Evolutionary conservation across 2,888 invertebrate genomes (phyloP), one percentile per base, ranked within the genome.

Genomic region (Anorthoa munda): DNA sequence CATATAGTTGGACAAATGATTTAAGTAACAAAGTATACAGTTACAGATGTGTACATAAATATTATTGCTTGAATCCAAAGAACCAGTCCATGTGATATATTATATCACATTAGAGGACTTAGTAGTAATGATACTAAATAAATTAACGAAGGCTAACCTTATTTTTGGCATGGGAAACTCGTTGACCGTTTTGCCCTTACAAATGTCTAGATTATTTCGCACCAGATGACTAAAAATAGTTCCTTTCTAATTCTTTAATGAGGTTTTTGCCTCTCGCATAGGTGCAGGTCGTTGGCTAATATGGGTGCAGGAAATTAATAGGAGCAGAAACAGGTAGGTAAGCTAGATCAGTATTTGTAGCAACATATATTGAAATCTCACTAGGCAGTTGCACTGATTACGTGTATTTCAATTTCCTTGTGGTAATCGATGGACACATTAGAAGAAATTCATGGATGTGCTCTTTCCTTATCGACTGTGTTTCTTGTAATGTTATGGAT

Each of bases 221-320:
- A 58, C 59, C 75, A 77, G 72, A 72, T 66, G 68, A 50, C 46
- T 82, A 82, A 86, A 85, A 82, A 78, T 70, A 80, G 82, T 85
- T 85, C 87, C 87, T 86, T 82, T 84, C 83, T 77, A 81, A 72
- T 78, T 72, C 70, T 71, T 70, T 88, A 86, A 84, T 86, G 84
- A 85, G 82, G 79, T 85, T 84, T 82, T 85, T 83, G 66, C 84
- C 15, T 74, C 65, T 72, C 67, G 1, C 51, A 75, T 86, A 84
- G 66, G 82, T 78, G 79, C 75, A 80, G 82, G 87, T 86, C 83
- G 88, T 82, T 82, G 83, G 80, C 76, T 83, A 79, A 84, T 50
- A 77, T 76, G 70, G 61, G 59, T 75, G 70, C 83, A 86, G 89
- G 88, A 89, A 86, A 87, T 86, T 87, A 84, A 81, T 72, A 74